Base-by-base conservation (phyloP, 2,888 invertebrate genomes). In the Lobophora halterata region DNA sequence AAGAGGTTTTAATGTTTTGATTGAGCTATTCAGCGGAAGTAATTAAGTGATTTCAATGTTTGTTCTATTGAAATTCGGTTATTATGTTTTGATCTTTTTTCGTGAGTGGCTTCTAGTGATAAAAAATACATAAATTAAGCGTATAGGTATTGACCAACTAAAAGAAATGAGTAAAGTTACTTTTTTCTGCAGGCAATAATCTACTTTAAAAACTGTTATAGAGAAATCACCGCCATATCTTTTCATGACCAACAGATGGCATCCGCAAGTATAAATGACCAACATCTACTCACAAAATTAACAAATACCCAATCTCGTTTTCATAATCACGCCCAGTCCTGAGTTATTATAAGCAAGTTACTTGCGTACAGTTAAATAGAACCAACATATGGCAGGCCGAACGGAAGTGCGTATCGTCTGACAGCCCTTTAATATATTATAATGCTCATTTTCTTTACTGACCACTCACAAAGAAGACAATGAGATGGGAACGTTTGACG, bases 371-470 rank as follows among this genome's bases (percentile, higher is more conserved):
- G 46, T 49, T 48, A 52, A 47, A 50, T 50, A 50, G 50, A 53
- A 49, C 33, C 44, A 67, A 66, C 85, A 85, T 79, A 82, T 83
- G 86, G 79, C 71, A 62, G 35, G 29, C 26, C 69, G 71, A 71
- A 62, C 81, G 86, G 86, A 86, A 85, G 81, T 80, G 65, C 73
- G 81, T 81, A 80, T 87, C 86, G 80, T 67, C 80, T 87, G 83
- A 78, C 83, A 76, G 79, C 65, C 68, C 66, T 79, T 79, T 76
- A 76, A 76, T 79, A 80, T 80, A 81, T 82, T 79, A 76, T 76
- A 81, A 76, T 75, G 66, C 72, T 74, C 72, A 79, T 77, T 80
- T 71, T 79, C 75, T 79, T 80, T 74, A 79, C 75, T 83, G 86
- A 81, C 83, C 86, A 79, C 70, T 76, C 66, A 79, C 75, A 83